Evolutionary conservation across 2,797 vertebrate species (phyloP), one percentile per base, ranked within the genome.

Genomic region (Bradypodion pumilum): DNA sequence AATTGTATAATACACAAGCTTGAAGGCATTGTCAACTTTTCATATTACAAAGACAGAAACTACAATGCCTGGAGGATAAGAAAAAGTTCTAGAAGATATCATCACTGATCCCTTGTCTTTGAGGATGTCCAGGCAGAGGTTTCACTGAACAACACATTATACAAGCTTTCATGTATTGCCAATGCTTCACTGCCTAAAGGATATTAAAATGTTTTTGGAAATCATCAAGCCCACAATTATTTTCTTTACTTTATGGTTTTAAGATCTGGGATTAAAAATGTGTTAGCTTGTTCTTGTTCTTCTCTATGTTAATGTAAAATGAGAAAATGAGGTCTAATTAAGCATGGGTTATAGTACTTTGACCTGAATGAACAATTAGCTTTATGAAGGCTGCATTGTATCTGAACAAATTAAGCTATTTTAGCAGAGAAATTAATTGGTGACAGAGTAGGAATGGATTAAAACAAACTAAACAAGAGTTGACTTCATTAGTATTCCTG

Each of bases 401-500:
- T 88, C 76, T 83, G 86, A 93, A 84, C 87, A 92, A 93, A 92
- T 92, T 82, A 94, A 92, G 86, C 73, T 68, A 89, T 92, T 91
- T 90, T 90, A 84, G 44, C 78, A 86, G 69, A 76, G 88, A 82
- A 94, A 87, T 80, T 92, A 79, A 93, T 92, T 94, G 92, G 89
- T 91, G 91, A 94, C 91, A 90, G 91, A 89, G 88, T 92, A 80
- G 81, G 91, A 93, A 92, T 92, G 84, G 91, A 90, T 94, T 95
- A 90, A 91, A 85, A 93, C 90, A 92, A 92, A 82, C 84, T 81
- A 87, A 94, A 91, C 82, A n/a, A 90, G 79, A 85, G 88, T 88
- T 95, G 68, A 44, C 85, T 89, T 95, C 89, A 94, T 96, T 95
- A 94, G 92, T 95, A 95, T 96, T 94, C 94, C 92, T 92, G 85